Evolutionary conservation across 2,888 invertebrate species (phyloP), one percentile per base, ranked within the genome.

Genomic region (Metallyticus violacea): DNA sequence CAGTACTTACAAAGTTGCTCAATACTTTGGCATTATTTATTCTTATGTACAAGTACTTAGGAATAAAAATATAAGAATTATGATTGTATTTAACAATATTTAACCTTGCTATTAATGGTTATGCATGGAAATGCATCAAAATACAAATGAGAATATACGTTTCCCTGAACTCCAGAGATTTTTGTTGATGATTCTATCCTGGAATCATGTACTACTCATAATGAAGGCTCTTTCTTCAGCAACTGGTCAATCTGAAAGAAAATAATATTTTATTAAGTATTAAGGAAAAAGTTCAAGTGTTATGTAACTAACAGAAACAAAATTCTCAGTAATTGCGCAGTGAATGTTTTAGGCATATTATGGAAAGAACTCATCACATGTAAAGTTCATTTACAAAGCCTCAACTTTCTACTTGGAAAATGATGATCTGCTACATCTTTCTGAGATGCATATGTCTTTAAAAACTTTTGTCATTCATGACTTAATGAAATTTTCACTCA

Each of bases 191-290:
- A 79, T 79, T 26, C 5, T 22, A 40, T 22, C 40, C 28, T 30
- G 4, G 7, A 26, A 26, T 62, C 77, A n/a, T 22, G 22, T 26
- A 6, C 25, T 25, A 9, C 83, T 86, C 86, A 86, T 40, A 28
- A 40, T 27, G 81, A 29, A 77, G 86, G 86, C 87, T 93, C 93
- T 88, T 93, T 94, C 88, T 94, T 94, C 85, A 97, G 91, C 88
- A 97, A 93, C 90, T 97, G 97, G 92, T 97, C 96, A 84, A 97
- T 95, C 93, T 97, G 89, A 5, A 89, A 89, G 86, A 15, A 82
- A 86, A 87, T 85, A 62, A 77, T 79, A 28, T 76, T 76, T 25
- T 40, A 25, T 62, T n/a, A n/a, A n/a, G n/a, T n/a, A n/a, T n/a
- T n/a, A n/a, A n/a, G n/a, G n/a, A n/a, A n/a, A n/a, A n/a, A n/a